A percentile compares a stretch with the other conserved stretches of the same genome.
Conservation (phyloP, 2,113 vertebrate genomes). For the Nannobrachium achirus region DNA sequence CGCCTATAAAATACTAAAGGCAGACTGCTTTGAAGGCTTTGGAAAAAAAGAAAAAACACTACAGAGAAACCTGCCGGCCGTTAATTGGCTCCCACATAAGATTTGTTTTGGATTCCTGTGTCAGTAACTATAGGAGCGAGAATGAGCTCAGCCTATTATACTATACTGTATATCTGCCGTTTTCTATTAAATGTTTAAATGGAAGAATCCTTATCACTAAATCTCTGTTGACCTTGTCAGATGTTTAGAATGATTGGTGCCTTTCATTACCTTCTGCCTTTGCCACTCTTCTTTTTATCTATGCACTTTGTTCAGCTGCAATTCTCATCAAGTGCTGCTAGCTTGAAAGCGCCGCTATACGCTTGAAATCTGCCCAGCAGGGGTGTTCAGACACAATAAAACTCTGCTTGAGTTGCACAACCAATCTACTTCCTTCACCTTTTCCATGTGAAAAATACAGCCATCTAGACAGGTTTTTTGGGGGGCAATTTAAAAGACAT, state of each 20-base stretch:
- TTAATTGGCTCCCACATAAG: constrained; percentile 45
- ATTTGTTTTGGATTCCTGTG: constrained; percentile 49
- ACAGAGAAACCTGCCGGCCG: constrained; percentile 19
- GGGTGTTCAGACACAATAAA: not conserved
- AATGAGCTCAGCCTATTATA: not conserved
- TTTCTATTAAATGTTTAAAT: constrained; percentile 44
- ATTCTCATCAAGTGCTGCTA: constrained; percentile 1
- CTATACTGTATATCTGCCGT: constrained; percentile 9
- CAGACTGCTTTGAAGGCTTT: constrained; percentile 23
- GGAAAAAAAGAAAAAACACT: constrained; percentile 6
- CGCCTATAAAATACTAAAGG: constrained; percentile 3
- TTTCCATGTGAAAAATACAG: not conserved
- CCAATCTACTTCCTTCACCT: not conserved
- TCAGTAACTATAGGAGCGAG: constrained; percentile 31
- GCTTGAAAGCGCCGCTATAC: too few species aligned
- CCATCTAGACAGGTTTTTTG: not conserved
- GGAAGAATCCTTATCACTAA: constrained; percentile 25
- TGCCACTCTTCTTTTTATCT: constrained; percentile 1
- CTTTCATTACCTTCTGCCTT: not conserved
- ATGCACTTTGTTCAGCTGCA: constrained; percentile 7
- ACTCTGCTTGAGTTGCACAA: not conserved
- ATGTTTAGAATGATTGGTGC: constrained; percentile 9
- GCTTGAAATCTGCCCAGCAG: too few species aligned
- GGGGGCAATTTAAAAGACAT: not conserved
- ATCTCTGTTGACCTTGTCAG: constrained; percentile 2